These are phyloP conservation scores for Babylonia areolata DNA, from an alignment of 1,140 invertebrate species.

Conservation along the genomic window DNA sequence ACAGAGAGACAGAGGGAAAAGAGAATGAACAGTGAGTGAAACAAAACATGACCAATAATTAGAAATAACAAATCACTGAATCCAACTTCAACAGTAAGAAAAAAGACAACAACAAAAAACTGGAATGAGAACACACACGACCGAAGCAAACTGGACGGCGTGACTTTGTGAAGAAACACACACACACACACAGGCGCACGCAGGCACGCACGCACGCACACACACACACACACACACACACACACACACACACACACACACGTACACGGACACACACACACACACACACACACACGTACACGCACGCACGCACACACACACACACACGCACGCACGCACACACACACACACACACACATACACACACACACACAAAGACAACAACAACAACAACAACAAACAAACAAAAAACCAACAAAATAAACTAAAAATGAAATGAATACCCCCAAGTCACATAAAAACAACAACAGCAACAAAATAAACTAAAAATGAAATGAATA, in stretches of 20 bases:
- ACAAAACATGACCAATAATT: too few species aligned
- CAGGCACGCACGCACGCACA: not conserved
- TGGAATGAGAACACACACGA: too few species aligned
- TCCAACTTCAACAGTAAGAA: too few species aligned
- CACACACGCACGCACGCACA: not conserved
- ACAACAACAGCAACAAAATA: too few species aligned
- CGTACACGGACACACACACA: conserved; percentile 7
- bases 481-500: too few species aligned
- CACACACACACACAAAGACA: not conserved
- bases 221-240: not conserved
- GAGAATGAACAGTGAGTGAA: not conserved
- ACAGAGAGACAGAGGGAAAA: not conserved
- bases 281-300: not conserved
- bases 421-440: too few species aligned
- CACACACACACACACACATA: not conserved
- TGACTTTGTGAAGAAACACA: not conserved
- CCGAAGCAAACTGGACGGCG: not conserved
- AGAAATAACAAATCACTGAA: too few species aligned
- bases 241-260: not conserved
- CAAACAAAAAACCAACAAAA: not conserved
- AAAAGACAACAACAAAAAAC: too few species aligned
- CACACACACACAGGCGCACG: conserved; percentile 10
- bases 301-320: not conserved
- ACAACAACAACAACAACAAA: not conserved
- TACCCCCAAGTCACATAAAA: too few species aligned